Evolutionary conservation across 2,797 vertebrate genomes (phyloP).

Genomic region (Taeniopygia guttata): DNA sequence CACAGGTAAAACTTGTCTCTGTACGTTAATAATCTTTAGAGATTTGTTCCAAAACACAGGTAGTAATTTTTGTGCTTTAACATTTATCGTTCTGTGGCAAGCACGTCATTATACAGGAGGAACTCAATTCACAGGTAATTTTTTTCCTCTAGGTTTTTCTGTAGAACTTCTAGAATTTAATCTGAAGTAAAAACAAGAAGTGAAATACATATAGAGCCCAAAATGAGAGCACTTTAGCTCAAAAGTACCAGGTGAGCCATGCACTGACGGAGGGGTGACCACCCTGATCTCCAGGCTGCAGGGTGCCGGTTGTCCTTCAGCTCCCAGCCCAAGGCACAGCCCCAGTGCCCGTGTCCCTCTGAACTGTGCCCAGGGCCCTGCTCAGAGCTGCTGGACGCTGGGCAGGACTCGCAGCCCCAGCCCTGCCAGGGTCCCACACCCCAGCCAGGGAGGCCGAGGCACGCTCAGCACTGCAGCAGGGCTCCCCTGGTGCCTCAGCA

Average conservation of each 20-base stretch:
- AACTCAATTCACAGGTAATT: neutral
- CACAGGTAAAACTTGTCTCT: neutral
- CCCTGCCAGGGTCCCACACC: neutral
- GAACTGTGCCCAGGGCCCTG: fast-evolving
- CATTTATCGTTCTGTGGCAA: neutral
- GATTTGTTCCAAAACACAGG: neutral
- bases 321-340: neutral
- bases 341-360: fast-evolving
- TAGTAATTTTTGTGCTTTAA: neutral
- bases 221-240: neutral
- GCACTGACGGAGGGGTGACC: fast-evolving
- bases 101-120: neutral
- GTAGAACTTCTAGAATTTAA: neutral
- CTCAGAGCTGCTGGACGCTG: fast-evolving
- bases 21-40: constrained; percentile 19
- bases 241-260: fast-evolving
- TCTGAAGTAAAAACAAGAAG: neutral
- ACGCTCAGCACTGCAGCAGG: too few relatives aligned
- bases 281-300: fast-evolving
- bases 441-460: fast-evolving
- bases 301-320: too few relatives aligned
- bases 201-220: neutral
- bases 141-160: neutral
- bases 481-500: fast-evolving
- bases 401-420: neutral